Evolutionary conservation across 1,140 invertebrate species (phyloP).

Genomic region (Drosophila eugracilis): DNA sequence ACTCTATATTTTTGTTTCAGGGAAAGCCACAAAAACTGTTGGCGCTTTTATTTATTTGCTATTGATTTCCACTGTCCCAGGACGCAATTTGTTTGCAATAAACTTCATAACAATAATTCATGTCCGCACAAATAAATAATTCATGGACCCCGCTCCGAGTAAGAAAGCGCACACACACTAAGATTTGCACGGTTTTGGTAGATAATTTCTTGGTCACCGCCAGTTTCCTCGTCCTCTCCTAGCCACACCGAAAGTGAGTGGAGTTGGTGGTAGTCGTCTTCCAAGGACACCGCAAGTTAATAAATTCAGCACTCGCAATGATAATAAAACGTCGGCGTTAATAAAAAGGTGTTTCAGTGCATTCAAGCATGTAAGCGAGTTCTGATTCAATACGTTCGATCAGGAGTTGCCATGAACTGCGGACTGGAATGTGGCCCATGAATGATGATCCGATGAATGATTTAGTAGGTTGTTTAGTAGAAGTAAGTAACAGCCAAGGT

Average conservation of each 20-base stretch:
- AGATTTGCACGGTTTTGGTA: constrained; percentile 44
- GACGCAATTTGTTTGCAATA: constrained; percentile 84
- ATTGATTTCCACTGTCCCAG: constrained; percentile 83
- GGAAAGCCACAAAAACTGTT: constrained; percentile 81
- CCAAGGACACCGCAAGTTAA: constrained; percentile 48
- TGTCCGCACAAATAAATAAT: constrained; percentile 84
- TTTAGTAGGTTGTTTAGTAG: constrained; percentile 27
- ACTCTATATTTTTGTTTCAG: constrained; percentile 56
- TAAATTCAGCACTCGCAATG: constrained; percentile 62
- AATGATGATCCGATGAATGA: constrained; percentile 41
- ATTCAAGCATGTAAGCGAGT: constrained; percentile 47
- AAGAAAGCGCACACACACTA: neutral
- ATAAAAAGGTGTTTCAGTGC: constrained; percentile 73
- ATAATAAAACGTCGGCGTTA: constrained; percentile 78
- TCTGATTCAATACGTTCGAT: constrained; percentile 19
- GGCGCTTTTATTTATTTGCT: constrained; percentile 83
- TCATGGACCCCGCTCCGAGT: constrained; percentile 56
- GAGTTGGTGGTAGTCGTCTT: too few relatives aligned
- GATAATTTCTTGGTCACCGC: constrained; percentile 52
- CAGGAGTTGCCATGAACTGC: constrained; percentile 13
- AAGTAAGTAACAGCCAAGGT: constrained; percentile 2
- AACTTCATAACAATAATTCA: constrained; percentile 84
- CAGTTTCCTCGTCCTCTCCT: too few relatives aligned
- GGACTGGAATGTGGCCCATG: neutral
- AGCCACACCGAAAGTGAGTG: too few relatives aligned